Base-by-base conservation (phyloP, 1,140 invertebrate genomes). In the Aphidius ervi region DNA sequence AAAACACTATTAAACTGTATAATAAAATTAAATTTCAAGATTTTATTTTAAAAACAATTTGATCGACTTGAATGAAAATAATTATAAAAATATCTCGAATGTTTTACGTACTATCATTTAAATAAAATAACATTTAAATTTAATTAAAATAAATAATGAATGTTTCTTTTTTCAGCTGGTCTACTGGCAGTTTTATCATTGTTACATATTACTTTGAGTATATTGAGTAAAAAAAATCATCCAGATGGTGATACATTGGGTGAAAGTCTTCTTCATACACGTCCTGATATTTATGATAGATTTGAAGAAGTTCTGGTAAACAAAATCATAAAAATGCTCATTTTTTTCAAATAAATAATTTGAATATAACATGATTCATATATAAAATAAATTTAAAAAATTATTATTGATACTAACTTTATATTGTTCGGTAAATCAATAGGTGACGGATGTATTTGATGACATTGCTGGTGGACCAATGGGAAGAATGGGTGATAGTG, bases 221-320 rank as follows among this genome's bases (percentile, higher is more conserved):
- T 68, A 54, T 57, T 75, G 16, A 61, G 61, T 42, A 60, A 63
- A 49, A 66, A 64, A 39, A 59, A 46, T 9, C n/a, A 54, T 39
- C 66, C 64, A 52, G 65, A 46, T 9, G 31, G 63, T 20, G 70
- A 75, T 62, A 70, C 70, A 9, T 66, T 75, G 42, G 70, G 68
- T 5, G 72, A 75, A 56, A 75, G 72, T 54, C 65, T 75, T 10
- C 54, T 75, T 7, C 69, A 73, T 16, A 64, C 72, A 4, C 67
- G 68, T 46, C 65, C 69, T 3, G 74, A 75, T 42, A 69, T 67
- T 61, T 74, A 73, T 39, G 72, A 74, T 64, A 71, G 71, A n/a
- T 75, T 75, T 46, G 74, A 75, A 56, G 73, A 75, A 60, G 72
- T 75, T 63, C 49, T 74, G 65, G 73, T 75, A 66, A 69, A 31